phyloP scores from a whole-genome alignment of 2,797 vertebrate species.

The Xerus rutilus region DNA sequence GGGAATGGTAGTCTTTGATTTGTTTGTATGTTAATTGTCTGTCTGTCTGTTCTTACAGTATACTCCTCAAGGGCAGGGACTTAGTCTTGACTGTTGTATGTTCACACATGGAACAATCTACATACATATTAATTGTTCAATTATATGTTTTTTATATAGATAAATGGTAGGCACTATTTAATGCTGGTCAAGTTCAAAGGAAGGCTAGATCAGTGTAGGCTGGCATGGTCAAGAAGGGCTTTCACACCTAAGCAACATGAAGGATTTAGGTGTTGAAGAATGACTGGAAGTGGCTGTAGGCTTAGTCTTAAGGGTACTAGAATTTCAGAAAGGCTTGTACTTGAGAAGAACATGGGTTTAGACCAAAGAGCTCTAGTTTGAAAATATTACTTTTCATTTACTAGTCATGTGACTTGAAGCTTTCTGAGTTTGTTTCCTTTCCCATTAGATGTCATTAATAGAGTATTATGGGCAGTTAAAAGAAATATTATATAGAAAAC shows the following conservation, averaged over 20 bases:
- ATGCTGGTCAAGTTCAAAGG: not conserved
- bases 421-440: not conserved
- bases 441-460: not conserved
- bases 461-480: not conserved
- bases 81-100: not conserved
- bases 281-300: not conserved
- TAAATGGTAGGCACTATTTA: not conserved
- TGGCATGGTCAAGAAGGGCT: no score
- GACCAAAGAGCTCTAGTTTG: not conserved
- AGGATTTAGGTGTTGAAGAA: not conserved
- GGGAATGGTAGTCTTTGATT: not conserved
- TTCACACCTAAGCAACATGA: not conserved
- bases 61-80: not conserved
- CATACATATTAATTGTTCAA: not conserved
- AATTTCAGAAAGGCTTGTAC: not conserved
- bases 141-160: not conserved
- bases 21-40: not conserved
- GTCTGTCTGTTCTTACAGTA: not conserved
- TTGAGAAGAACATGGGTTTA: not conserved
- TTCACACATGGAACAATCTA: not conserved
- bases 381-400: not conserved
- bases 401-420: not conserved
- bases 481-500: not conserved
- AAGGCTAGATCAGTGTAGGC: not conserved
- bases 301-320: not conserved